Evolutionary conservation across 2,113 vertebrate species (phyloP).

Genomic region (Cavia aperea): DNA sequence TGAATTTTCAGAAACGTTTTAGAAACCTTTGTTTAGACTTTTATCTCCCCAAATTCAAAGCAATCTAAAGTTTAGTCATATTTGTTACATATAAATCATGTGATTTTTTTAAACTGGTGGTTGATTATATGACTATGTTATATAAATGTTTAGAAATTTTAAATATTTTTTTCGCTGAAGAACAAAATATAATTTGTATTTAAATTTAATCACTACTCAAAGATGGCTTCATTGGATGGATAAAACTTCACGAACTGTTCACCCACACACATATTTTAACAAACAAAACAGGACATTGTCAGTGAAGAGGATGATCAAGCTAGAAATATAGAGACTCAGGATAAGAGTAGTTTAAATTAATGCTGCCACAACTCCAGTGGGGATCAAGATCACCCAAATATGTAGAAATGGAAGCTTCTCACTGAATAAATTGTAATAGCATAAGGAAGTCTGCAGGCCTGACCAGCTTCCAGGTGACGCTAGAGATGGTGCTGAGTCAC

Average conservation of each 20-base stretch:
- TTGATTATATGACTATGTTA: background rate
- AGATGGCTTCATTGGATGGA: background rate
- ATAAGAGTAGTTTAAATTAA: background rate
- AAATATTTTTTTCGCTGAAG: background rate
- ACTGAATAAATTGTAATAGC: background rate
- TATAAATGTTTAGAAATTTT: background rate
- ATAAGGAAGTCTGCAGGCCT: background rate
- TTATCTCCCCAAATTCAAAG: background rate
- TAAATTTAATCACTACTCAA: background rate
- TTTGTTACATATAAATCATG: background rate
- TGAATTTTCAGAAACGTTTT: background rate
- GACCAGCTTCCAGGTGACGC: background rate
- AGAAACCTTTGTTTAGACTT: background rate
- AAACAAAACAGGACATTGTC: background rate
- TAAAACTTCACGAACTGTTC: background rate
- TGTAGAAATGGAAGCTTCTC: background rate
- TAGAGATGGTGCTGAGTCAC: background rate
- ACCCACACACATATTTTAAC: background rate
- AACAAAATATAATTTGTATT: background rate
- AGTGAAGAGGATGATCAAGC: background rate
- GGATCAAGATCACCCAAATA: background rate
- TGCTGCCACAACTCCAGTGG: background rate
- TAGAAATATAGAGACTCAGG: background rate
- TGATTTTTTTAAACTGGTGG: background rate
- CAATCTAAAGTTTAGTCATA: background rate